Percentiles rank a stretch among this genome's conserved stretches.
These are phyloP conservation scores for Cheilosia scutellata DNA, from an alignment of 2,888 invertebrate species.

Conservation along the genomic window DNA sequence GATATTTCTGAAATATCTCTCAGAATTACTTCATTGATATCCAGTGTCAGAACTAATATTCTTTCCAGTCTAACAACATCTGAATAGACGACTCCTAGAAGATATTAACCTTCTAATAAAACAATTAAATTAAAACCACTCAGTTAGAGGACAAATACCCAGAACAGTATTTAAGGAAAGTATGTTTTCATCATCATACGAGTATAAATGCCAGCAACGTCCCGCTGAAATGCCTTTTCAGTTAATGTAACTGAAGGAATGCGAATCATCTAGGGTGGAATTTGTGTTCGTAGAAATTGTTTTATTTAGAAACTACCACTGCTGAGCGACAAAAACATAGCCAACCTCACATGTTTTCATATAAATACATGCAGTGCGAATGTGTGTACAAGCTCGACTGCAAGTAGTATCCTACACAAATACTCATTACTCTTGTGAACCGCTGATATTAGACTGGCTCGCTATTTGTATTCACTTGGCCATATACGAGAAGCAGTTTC, in stretches of 20 bases:
- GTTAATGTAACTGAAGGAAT: conserved; percentile 7
- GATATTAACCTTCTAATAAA: not conserved
- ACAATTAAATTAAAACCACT: not conserved
- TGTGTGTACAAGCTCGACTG: too few species aligned
- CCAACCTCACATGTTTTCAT: not conserved
- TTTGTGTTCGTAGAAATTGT: conserved; percentile 38
- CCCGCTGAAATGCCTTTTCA: conserved; percentile 20
- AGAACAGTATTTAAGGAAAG: not conserved
- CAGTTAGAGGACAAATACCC: not conserved
- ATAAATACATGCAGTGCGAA: not conserved
- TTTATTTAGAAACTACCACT: conserved; percentile 12
- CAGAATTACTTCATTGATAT: too few species aligned
- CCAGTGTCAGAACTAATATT: too few species aligned
- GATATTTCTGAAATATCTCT: too few species aligned
- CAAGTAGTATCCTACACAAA: conserved; percentile 14
- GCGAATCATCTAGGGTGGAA: not conserved
- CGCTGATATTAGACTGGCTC: conserved; percentile 27
- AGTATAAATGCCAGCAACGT: conserved; percentile 24
- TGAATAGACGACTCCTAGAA: not conserved
- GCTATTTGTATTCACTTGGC: conserved; percentile 18
- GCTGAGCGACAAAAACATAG: conserved; percentile 9
- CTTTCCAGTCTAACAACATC: too few species aligned
- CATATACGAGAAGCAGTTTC: conserved; percentile 15
- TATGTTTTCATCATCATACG: conserved; percentile 21
- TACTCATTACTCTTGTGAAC: conserved; percentile 29